A percentile compares a stretch with the other conserved stretches of the same genome.
phyloP scores from a whole-genome alignment of 2,797 vertebrate genomes.

The Cephalopachus bancanus region DNA sequence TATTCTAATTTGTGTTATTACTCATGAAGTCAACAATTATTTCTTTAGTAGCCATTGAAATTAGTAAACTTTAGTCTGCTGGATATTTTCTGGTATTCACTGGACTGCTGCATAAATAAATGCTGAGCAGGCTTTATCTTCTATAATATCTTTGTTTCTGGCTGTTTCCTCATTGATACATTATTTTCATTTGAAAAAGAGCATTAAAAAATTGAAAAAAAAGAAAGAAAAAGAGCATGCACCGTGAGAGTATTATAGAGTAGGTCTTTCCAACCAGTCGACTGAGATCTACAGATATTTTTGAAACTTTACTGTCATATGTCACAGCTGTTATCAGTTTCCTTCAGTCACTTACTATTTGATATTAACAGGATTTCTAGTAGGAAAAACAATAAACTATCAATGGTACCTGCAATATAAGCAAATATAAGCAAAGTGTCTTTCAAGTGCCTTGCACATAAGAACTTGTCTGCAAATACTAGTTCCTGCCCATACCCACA shows the following conservation, averaged over 20 bases:
- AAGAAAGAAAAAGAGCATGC: constrained; percentile 17
- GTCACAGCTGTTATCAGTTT: neutral
- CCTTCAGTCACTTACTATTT: constrained; percentile 23
- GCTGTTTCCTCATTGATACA: constrained; percentile 51
- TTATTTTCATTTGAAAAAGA: constrained; percentile 63
- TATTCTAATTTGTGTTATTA: constrained; percentile 45
- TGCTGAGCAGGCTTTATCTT: constrained; percentile 58
- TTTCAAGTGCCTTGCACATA: neutral
- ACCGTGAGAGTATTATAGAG: neutral
- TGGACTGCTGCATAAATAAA: neutral
- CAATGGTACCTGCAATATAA: neutral
- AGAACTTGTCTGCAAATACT: neutral
- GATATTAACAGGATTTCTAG: constrained; percentile 24
- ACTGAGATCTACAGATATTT: neutral
- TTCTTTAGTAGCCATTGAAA: constrained; percentile 28
- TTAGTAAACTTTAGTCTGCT: constrained; percentile 62
- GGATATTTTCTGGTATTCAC: constrained; percentile 27
- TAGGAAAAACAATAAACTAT: neutral
- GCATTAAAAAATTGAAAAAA: no score
- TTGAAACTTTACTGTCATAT: neutral
- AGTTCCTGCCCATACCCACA: neutral
- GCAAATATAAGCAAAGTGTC: neutral
- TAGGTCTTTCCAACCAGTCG: neutral
- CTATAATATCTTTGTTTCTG: constrained; percentile 7
- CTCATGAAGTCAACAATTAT: neutral